phyloP scores from a whole-genome alignment of 2,888 invertebrate genomes.

The Drosophila antonietae region DNA sequence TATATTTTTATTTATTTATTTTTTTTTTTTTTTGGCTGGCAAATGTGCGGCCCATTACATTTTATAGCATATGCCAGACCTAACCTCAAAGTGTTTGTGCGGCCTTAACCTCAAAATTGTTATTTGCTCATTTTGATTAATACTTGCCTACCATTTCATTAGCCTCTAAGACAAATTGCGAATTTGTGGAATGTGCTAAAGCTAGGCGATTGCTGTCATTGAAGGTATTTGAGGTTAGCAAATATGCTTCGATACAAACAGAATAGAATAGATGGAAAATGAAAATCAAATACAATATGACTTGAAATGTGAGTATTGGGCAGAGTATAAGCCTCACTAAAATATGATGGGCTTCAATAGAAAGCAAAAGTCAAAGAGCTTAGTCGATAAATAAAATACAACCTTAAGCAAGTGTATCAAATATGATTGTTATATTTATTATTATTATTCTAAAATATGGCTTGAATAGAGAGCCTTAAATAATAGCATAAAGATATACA shows the following conservation, averaged over 20 bases:
- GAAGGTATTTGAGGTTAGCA: background rate
- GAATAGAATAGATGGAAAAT: too few relatives aligned
- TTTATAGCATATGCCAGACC: conserved; percentile 51
- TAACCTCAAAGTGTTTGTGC: conserved; percentile 62
- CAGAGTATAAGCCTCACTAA: too few relatives aligned
- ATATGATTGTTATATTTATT: too few relatives aligned
- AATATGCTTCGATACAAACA: background rate
- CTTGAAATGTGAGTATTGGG: too few relatives aligned
- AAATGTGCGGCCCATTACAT: conserved; percentile 63
- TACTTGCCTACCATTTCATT: background rate
- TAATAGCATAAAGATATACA: too few relatives aligned
- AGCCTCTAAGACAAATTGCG: background rate
- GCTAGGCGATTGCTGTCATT: background rate
- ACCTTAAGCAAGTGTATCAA: too few relatives aligned
- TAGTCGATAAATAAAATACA: too few relatives aligned
- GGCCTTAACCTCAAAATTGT: conserved; percentile 37
- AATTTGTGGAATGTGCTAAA: background rate
- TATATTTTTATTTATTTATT: conserved; percentile 22
- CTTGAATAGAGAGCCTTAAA: too few relatives aligned
- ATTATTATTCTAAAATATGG: too few relatives aligned
- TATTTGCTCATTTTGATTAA: conserved; percentile 28
- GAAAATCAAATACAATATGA: background rate
- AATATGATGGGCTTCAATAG: too few relatives aligned
- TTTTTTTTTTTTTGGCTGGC: conserved; percentile 29
- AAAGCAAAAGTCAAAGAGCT: too few relatives aligned